Conservation (phyloP, 2,888 invertebrate genomes). For the Blera fallax region DNA sequence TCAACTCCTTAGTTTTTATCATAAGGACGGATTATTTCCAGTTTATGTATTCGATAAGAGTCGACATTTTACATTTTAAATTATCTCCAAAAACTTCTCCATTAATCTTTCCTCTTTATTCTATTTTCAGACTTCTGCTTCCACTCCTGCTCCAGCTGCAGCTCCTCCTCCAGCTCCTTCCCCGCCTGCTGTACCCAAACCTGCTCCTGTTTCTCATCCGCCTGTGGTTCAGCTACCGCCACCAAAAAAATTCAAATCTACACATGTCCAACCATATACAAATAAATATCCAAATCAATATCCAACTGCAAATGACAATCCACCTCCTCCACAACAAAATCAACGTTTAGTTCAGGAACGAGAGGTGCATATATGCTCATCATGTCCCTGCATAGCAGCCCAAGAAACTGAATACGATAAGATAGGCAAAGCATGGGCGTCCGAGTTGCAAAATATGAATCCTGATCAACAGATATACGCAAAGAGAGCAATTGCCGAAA, state of each 20-base stretch:
- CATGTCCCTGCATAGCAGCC: slow-evolving; percentile 42
- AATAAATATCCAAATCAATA: neutral
- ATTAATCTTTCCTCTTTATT: no score
- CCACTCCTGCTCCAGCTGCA: neutral
- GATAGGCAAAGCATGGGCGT: slow-evolving; percentile 65
- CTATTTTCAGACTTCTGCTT: no score
- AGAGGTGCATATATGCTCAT: slow-evolving; percentile 9
- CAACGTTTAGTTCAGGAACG: neutral
- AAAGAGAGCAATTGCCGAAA: slow-evolving; percentile 67
- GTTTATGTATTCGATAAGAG: no score
- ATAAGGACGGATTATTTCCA: no score
- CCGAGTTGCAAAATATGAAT: slow-evolving; percentile 60
- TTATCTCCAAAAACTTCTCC: no score
- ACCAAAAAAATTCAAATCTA: neutral
- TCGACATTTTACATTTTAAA: no score
- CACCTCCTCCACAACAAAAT: slow-evolving; percentile 2
- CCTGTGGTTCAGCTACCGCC: neutral
- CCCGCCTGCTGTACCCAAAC: neutral
- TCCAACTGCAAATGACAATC: neutral
- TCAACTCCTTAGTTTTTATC: no score
- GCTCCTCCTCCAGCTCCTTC: neutral
- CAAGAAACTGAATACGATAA: slow-evolving; percentile 52
- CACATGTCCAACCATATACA: neutral
- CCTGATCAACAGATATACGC: slow-evolving; percentile 65
- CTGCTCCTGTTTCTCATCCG: no score